Evolutionary conservation across 2,113 vertebrate species (phyloP), one percentile per base, ranked within the genome.

Genomic region (Ivindomyrus marchei): DNA sequence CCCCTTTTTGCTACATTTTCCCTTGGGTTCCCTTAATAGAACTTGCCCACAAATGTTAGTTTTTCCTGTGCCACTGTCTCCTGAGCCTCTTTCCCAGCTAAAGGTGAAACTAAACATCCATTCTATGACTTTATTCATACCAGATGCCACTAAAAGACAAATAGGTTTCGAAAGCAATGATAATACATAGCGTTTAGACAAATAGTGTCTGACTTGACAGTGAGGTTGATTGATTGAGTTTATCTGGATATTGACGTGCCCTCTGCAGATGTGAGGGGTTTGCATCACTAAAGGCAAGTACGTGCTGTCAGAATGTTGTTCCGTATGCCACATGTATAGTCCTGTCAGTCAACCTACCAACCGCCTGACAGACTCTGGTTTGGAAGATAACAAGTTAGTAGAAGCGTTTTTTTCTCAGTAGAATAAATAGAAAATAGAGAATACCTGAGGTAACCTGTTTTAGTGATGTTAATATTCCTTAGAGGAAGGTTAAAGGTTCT

Each of bases 181-280:
- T 84, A 47, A 84, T 47, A 47, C 0, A 3, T 45, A 45, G 19
- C 2, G 24, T 47, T 84, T 45, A 84, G 39, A 84, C 80, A 45
- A 84, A 47, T 84, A n/a, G 80, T 45, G 46, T 84, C 80, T 84
- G 80, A 84, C 80, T 84, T 84, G 80, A 84, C 80, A 84, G 80
- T 84, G 80, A 84, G 80, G 80, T 84, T 84, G 42, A 84, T 47
- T 84, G 80, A 84, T 84, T 84, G 19, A n/a, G 42, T 84, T 84
- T 84, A 84, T 84, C 80, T 24, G 42, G 21, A 47, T 84, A 84
- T 84, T 84, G 80, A 84, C 19, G 17, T 84, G 80, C 80, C 80
- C 39, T 45, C 21, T 24, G 36, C 39, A 84, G 3, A 46, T 84
- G 80, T 21, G 80, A 84, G 36, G 80, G 8, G 80, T 84, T 84